Conservation (phyloP, 2,113 vertebrate genomes). For the Esox niger region DNA sequence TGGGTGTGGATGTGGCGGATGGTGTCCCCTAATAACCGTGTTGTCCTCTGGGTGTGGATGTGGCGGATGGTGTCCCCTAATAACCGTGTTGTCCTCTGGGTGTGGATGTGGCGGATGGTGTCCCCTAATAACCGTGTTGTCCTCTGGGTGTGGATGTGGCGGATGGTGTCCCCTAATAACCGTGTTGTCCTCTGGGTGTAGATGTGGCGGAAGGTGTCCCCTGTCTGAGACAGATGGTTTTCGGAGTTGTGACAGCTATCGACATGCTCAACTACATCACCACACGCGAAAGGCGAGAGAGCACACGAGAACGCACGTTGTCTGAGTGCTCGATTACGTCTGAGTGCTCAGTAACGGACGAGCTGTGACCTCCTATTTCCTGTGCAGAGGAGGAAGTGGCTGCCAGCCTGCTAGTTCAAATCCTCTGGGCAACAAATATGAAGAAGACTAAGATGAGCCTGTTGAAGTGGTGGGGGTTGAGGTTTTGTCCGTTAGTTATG, state of each 20-base stretch:
- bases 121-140: no score
- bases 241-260: constrained; percentile 79
- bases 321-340: constrained; percentile 31
- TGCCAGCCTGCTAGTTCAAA: background rate
- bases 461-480: background rate
- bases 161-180: background rate
- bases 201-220: constrained; percentile 56
- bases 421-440: background rate
- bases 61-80: no score
- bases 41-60: no score
- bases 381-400: no score
- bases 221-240: constrained; percentile 73
- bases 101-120: no score
- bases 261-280: constrained; percentile 85
- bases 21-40: no score
- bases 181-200: background rate
- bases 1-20: no score
- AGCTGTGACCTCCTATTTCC: constrained; percentile 2
- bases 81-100: no score
- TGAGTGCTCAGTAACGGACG: constrained; percentile 1
- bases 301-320: constrained; percentile 12
- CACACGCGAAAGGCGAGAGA: constrained; percentile 35
- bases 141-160: no score
- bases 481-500: background rate
- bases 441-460: background rate